Evolutionary conservation across 2,888 invertebrate genomes (phyloP).

Genomic region (Ophioninae sp.): DNA sequence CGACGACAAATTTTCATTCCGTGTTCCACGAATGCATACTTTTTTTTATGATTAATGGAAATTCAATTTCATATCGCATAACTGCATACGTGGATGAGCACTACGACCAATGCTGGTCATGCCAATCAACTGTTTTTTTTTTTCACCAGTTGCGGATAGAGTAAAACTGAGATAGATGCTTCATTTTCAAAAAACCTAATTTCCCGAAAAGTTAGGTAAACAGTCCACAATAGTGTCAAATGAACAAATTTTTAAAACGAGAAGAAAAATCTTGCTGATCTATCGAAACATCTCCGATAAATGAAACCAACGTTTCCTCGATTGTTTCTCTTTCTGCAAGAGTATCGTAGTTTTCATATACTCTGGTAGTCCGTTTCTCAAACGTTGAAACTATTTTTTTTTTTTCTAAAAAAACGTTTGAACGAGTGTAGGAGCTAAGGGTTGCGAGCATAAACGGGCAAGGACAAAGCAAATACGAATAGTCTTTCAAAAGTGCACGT

Average conservation of each 20-base stretch:
- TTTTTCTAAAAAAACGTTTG: not conserved
- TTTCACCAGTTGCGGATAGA: too few relatives aligned
- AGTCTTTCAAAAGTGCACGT: constrained; percentile 30
- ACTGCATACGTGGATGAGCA: too few relatives aligned
- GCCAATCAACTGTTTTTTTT: too few relatives aligned
- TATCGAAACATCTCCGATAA: not conserved
- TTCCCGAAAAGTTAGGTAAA: too few relatives aligned
- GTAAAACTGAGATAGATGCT: too few relatives aligned
- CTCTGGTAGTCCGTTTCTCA: not conserved
- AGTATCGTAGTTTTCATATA: not conserved
- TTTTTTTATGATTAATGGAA: too few relatives aligned
- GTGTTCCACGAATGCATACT: too few relatives aligned
- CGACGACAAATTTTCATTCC: too few relatives aligned
- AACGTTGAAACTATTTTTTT: not conserved
- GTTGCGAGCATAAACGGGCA: not conserved
- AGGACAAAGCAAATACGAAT: not conserved
- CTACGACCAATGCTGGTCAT: too few relatives aligned
- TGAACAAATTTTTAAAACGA: not conserved
- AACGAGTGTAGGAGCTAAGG: not conserved
- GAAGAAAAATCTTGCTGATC: not conserved
- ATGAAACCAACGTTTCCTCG: not conserved
- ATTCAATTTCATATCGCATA: too few relatives aligned
- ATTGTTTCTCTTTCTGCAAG: not conserved
- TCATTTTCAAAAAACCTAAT: too few relatives aligned
- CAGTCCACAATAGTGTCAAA: not conserved